phyloP scores from a whole-genome alignment of 2,113 vertebrate genomes.

The Galemys pyrenaicus region DNA sequence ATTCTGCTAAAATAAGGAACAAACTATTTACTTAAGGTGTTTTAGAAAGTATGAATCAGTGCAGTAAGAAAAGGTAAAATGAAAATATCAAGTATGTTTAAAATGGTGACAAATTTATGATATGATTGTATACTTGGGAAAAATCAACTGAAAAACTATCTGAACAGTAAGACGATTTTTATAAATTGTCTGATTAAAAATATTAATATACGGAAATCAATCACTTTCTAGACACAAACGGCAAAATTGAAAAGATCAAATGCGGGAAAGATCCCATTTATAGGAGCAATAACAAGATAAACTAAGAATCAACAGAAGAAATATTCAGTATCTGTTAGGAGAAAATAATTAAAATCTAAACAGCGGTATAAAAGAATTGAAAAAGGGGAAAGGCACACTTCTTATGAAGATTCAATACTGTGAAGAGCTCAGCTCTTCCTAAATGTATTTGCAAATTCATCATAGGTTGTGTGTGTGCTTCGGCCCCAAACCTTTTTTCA shows the following conservation, averaged over 20 bases:
- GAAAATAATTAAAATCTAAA: conserved; percentile 33
- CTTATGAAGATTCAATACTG: background rate
- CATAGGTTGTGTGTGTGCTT: background rate
- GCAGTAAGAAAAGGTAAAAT: background rate
- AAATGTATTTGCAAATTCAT: background rate
- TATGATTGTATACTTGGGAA: background rate
- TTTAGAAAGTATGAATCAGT: background rate
- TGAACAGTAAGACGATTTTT: background rate
- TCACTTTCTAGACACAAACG: conserved; percentile 42
- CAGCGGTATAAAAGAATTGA: conserved; percentile 26
- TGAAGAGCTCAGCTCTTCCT: background rate
- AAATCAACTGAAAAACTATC: background rate
- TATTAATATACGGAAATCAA: conserved; percentile 55
- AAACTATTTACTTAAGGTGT: background rate
- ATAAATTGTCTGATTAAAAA: conserved; percentile 33
- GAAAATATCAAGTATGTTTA: background rate
- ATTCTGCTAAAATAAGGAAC: background rate
- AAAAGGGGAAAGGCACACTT: background rate
- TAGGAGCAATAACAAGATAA: conserved; percentile 5
- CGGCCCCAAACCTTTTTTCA: too few relatives aligned
- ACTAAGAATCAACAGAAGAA: conserved; percentile 33
- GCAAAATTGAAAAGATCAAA: conserved; percentile 53
- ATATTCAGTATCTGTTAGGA: background rate
- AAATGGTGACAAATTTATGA: background rate
- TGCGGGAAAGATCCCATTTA: background rate